Conservation (phyloP, 1,140 invertebrate genomes). For the Ceratosolen solmsi region DNA sequence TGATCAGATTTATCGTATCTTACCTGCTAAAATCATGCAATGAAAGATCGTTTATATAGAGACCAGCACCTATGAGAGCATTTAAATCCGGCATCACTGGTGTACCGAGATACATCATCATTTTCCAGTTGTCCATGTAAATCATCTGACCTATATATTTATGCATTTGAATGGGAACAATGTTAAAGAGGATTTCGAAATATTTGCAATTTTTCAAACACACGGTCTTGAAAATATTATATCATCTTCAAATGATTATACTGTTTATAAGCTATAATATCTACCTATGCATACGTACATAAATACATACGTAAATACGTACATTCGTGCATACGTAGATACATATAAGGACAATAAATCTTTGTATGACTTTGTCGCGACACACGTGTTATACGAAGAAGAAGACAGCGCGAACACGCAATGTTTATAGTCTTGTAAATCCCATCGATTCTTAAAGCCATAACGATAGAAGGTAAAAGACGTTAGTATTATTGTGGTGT, state of each 20-base stretch:
- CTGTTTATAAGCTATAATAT: no score
- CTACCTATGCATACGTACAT: no score
- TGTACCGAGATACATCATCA: constrained; percentile 96
- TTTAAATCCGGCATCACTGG: constrained; percentile 96
- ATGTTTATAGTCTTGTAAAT: background rate
- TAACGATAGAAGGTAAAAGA: background rate
- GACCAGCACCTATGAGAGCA: constrained; percentile 88
- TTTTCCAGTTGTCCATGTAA: constrained; percentile 97
- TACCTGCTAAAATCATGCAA: constrained; percentile 98
- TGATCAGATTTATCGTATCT: no score
- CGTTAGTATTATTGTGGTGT: no score
- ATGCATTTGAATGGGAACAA: background rate
- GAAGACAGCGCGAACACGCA: background rate
- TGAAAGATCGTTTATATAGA: constrained; percentile 97
- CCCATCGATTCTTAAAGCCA: background rate
- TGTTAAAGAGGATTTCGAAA: background rate
- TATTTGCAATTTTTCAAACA: no score
- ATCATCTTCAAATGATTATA: no score
- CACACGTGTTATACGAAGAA: background rate
- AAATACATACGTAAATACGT: no score
- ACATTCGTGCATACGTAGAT: no score
- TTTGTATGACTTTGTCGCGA: background rate
- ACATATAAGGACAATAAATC: no score
- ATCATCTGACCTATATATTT: constrained; percentile 92
- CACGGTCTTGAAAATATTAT: no score